Evolutionary conservation across 2,113 vertebrate genomes (phyloP).

Genomic region (Antigone vipio): DNA sequence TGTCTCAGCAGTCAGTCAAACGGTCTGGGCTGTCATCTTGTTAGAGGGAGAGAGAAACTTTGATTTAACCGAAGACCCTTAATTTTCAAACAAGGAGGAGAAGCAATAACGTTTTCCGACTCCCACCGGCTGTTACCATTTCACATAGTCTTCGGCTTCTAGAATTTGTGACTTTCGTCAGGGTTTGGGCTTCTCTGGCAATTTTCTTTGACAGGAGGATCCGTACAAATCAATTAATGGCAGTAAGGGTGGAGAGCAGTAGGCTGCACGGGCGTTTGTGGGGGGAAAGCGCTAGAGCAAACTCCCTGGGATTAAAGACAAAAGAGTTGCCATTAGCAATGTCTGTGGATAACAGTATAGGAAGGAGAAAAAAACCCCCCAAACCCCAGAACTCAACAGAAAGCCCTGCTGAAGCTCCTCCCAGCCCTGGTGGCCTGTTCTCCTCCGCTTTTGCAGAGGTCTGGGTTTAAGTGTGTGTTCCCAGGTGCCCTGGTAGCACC

Average conservation of each 20-base stretch:
- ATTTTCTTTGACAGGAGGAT: slow-evolving; percentile 1
- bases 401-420: not conserved
- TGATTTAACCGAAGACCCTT: slow-evolving; percentile 64
- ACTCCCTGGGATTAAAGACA: not conserved
- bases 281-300: not conserved
- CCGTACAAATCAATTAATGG: slow-evolving; percentile 23
- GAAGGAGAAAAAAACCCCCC: not conserved
- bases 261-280: not conserved
- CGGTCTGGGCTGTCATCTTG: slow-evolving; percentile 60
- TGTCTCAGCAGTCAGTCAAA: slow-evolving; percentile 59
- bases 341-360: not conserved
- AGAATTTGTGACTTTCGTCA: not conserved
- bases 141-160: not conserved
- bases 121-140: slow-evolving; percentile 3
- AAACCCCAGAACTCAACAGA: not conserved
- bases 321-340: not conserved
- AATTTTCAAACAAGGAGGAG: slow-evolving; percentile 55
- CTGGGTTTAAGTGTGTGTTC: not conserved
- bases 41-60: slow-evolving; percentile 67
- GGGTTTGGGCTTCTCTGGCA: slow-evolving; percentile 5
- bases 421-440: not conserved
- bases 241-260: not conserved
- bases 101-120: not conserved
- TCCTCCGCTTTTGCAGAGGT: not conserved
- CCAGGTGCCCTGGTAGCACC: not conserved